These are phyloP conservation scores for Limnothrissa miodon DNA, from an alignment of 2,113 vertebrate species.

Conservation along the genomic window DNA sequence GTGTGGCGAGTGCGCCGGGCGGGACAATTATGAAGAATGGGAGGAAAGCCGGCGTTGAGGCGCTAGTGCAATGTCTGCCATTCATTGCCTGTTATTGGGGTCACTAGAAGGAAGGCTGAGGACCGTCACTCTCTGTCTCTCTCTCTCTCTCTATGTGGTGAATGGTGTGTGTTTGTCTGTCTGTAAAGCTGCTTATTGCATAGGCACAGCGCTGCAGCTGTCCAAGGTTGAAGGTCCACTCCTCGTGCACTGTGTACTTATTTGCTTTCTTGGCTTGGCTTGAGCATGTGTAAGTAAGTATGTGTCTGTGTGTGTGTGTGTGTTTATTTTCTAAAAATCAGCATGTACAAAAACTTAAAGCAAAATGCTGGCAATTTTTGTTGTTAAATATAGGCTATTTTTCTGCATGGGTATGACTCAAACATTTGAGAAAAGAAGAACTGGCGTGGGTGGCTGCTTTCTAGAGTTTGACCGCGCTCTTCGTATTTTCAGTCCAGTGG, in stretches of 20 bases:
- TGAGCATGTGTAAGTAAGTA: not conserved
- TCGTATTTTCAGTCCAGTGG: no score
- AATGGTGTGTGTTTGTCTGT: not conserved
- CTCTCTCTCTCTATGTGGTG: not conserved
- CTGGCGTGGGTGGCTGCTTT: no score
- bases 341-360: not conserved
- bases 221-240: conserved; percentile 11
- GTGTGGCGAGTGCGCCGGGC: conserved; percentile 28
- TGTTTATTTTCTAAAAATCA: not conserved
- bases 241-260: not conserved
- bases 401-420: no score
- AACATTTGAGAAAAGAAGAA: no score
- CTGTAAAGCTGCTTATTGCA: conserved; percentile 23
- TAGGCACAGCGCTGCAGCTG: conserved; percentile 26
- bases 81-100: conserved; percentile 25
- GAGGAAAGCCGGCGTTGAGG: not conserved
- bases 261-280: not conserved
- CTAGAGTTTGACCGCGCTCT: no score
- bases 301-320: not conserved
- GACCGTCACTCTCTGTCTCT: not conserved
- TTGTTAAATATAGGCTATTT: no score
- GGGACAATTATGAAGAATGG: conserved; percentile 27
- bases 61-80: not conserved
- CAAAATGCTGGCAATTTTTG: no score
- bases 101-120: conserved; percentile 18